A percentile compares a stretch with the other conserved stretches of the same genome.
phyloP scores from a whole-genome alignment of 1,140 invertebrate genomes.

The Lasioglossum albipes region DNA sequence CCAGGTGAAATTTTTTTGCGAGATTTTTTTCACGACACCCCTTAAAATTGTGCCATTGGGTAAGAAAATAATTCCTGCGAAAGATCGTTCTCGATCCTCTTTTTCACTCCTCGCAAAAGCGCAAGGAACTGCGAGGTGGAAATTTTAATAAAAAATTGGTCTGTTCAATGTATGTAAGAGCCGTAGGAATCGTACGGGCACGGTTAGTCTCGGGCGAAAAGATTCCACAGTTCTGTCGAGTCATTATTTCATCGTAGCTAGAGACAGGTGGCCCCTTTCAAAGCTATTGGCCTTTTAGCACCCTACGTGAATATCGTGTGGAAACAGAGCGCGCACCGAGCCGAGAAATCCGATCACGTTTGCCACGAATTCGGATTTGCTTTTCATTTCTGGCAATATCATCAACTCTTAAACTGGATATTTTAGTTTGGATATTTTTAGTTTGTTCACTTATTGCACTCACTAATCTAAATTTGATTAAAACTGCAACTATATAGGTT shows the following conservation, averaged over 20 bases:
- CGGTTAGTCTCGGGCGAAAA: background rate
- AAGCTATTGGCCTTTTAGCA: slow-evolving; percentile 19
- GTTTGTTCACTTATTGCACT: too few relatives aligned
- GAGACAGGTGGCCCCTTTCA: slow-evolving; percentile 40
- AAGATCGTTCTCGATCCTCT: too few relatives aligned
- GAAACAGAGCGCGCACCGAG: background rate
- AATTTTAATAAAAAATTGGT: background rate
- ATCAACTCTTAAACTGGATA: background rate
- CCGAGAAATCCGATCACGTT: background rate
- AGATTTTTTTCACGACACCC: too few relatives aligned
- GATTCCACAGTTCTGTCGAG: background rate
- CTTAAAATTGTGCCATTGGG: too few relatives aligned
- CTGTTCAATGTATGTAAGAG: background rate
- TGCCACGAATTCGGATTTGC: background rate
- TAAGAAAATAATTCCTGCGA: too few relatives aligned
- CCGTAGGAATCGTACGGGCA: background rate
- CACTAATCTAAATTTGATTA: too few relatives aligned
- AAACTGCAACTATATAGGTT: too few relatives aligned
- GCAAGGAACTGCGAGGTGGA: too few relatives aligned
- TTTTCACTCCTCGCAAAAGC: too few relatives aligned
- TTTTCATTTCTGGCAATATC: background rate
- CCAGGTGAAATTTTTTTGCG: too few relatives aligned
- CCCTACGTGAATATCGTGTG: background rate
- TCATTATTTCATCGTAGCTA: slow-evolving; percentile 13
- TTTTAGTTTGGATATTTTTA: too few relatives aligned